phyloP scores from a whole-genome alignment of 2,797 vertebrate species.

The Pipistrellus pygmaeus region DNA sequence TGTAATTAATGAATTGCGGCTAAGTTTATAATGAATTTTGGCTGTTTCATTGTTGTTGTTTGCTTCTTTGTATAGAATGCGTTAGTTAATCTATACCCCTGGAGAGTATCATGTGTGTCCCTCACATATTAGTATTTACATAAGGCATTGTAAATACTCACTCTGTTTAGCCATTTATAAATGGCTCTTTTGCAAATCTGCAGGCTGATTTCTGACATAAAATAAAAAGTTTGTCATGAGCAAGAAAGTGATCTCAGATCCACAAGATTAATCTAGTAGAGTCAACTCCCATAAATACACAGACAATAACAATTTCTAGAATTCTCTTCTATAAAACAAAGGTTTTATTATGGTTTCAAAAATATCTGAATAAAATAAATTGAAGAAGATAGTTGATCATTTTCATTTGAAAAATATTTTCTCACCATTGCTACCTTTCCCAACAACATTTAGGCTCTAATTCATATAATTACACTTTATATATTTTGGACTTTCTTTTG shows the following conservation, averaged over 20 bases:
- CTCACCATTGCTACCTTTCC: neutral
- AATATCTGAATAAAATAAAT: constrained; percentile 10
- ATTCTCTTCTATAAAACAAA: constrained; percentile 15
- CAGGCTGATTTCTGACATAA: neutral
- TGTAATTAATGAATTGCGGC: neutral
- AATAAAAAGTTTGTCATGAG: neutral
- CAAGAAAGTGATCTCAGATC: neutral
- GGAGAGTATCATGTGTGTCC: neutral
- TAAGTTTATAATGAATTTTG: constrained; percentile 8
- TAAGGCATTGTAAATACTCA: neutral
- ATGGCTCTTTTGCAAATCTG: neutral
- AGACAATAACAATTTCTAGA: neutral
- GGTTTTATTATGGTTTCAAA: constrained; percentile 24
- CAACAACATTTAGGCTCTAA: neutral
- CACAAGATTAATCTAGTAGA: neutral
- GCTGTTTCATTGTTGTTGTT: neutral
- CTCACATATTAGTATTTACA: neutral
- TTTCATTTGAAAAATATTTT: constrained; percentile 48
- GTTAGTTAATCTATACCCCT: neutral
- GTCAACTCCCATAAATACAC: neutral
- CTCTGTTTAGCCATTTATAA: neutral
- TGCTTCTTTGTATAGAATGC: neutral
- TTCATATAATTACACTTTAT: neutral
- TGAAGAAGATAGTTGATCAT: neutral
- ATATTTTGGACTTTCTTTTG: neutral